Conservation (phyloP, 2,888 invertebrate genomes). For the Drosophila cognata region DNA sequence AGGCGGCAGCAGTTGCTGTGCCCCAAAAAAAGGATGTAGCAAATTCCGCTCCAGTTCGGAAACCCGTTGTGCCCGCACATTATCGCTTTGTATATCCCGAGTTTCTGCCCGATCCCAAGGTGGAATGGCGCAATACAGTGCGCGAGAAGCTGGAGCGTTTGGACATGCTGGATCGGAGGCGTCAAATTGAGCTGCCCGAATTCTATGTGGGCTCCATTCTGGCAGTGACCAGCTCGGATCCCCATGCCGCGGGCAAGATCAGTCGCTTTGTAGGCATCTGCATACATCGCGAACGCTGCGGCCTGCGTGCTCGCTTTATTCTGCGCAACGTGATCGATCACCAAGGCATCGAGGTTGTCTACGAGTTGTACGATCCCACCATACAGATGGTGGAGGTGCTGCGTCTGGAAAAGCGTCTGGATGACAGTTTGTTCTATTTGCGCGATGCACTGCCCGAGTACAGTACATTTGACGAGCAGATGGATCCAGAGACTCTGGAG, state of each 20-base stretch:
- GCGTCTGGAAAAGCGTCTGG: constrained; percentile 95
- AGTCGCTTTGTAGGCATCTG: constrained; percentile 94
- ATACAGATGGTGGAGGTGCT: constrained; percentile 96
- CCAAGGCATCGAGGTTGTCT: constrained; percentile 89
- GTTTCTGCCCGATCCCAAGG: constrained; percentile 94
- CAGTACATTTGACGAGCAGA: constrained; percentile 95
- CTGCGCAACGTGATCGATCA: constrained; percentile 97
- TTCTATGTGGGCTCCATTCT: constrained; percentile 98
- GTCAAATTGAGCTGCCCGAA: constrained; percentile 95
- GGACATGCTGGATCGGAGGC: constrained; percentile 94
- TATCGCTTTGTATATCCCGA: constrained; percentile 93
- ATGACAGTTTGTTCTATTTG: constrained; percentile 94
- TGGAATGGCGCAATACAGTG: constrained; percentile 91
- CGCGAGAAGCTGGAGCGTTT: constrained; percentile 94
- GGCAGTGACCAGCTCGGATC: constrained; percentile 94
- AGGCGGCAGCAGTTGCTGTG: constrained; percentile 35
- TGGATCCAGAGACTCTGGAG: constrained; percentile 93
- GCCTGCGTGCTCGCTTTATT: constrained; percentile 93
- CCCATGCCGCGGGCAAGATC: constrained; percentile 92
- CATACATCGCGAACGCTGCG: constrained; percentile 92
- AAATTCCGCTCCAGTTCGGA: constrained; percentile 26
- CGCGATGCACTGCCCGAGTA: constrained; percentile 95
- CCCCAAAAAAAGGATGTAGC: constrained; percentile 45
- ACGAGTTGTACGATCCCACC: constrained; percentile 96
- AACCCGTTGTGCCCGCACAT: constrained; percentile 84